phyloP scores from a whole-genome alignment of 2,113 vertebrate species.

The Rana temporaria region DNA sequence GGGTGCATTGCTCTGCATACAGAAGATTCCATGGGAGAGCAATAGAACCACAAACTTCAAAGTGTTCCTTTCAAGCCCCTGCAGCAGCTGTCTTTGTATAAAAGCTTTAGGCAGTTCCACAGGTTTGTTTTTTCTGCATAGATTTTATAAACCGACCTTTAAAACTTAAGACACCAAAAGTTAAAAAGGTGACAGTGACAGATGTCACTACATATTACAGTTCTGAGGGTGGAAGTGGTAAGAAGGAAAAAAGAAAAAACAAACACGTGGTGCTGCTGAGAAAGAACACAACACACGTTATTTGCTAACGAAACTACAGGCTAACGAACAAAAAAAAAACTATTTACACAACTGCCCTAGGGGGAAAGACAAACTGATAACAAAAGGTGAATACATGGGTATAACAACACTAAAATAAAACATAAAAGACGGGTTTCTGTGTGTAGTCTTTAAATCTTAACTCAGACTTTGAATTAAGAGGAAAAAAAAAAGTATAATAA shows the following conservation, averaged over 20 bases:
- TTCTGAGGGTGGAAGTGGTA: conserved; percentile 16
- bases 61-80: not conserved
- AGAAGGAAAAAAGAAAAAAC: not conserved
- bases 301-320: not conserved
- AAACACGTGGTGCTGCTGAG: conserved; percentile 20
- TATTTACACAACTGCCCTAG: no score
- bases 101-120: no score
- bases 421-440: no score
- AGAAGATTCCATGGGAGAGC: not conserved
- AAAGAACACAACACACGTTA: conserved; percentile 5
- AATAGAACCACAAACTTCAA: conserved; percentile 8
- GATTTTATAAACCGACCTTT: not conserved
- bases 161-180: not conserved
- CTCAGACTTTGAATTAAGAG: no score
- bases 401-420: no score
- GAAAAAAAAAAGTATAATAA: no score
- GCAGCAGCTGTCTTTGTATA: not conserved
- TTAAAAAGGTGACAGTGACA: conserved; percentile 36
- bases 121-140: not conserved
- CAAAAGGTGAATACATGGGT: no score
- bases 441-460: no score
- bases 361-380: no score
- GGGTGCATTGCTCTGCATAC: not conserved
- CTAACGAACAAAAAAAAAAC: not conserved
- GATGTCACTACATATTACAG: conserved; percentile 29